Conservation (phyloP, 2,888 invertebrate genomes). For the Tuta absoluta region DNA sequence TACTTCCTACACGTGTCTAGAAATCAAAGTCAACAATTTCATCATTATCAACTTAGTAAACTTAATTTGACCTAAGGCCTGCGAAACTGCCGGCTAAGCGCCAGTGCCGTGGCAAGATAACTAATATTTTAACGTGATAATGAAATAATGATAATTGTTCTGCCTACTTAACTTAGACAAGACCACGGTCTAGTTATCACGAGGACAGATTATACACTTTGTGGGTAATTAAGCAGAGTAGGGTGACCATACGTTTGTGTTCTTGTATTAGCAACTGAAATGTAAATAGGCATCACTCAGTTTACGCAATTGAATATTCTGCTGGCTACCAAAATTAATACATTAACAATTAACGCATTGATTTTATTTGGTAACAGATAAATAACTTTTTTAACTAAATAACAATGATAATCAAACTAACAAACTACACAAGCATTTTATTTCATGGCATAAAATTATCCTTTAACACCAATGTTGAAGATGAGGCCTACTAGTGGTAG, state of each 20-base stretch:
- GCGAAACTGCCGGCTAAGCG: not conserved
- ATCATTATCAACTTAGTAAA: not conserved
- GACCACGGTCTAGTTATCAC: constrained; percentile 35
- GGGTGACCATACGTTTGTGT: not conserved
- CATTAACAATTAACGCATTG: not conserved
- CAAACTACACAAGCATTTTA: too few species aligned
- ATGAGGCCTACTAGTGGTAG: too few species aligned
- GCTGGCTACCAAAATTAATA: too few species aligned
- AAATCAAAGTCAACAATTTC: not conserved
- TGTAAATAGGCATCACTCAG: too few species aligned
- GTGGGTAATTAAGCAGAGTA: constrained; percentile 10
- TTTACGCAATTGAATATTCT: too few species aligned
- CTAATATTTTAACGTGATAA: constrained; percentile 15
- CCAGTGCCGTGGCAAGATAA: constrained; percentile 5
- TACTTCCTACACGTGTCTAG: not conserved
- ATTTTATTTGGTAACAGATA: not conserved
- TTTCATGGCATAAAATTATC: too few species aligned
- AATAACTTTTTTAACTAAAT: not conserved
- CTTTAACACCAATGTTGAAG: too few species aligned
- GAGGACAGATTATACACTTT: constrained; percentile 32
- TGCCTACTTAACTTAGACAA: constrained; percentile 24
- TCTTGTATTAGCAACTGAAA: not conserved
- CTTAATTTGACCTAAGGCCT: not conserved
- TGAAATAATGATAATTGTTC: constrained; percentile 15
- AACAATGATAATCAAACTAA: too few species aligned